Base-by-base conservation (phyloP, 2,888 invertebrate species). In the Luperina testacea region DNA sequence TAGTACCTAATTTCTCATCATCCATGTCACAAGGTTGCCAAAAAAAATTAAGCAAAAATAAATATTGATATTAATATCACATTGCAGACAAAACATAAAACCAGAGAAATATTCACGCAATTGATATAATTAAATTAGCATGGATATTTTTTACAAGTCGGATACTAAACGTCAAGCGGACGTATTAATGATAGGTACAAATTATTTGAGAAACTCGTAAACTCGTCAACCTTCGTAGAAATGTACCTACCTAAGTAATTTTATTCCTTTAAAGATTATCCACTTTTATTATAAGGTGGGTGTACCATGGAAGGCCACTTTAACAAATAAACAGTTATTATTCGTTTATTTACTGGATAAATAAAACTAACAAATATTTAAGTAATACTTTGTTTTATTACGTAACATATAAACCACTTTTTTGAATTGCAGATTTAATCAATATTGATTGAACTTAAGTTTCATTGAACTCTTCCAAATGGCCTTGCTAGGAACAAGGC, bases 11-110 rank as follows among this genome's bases (percentile, higher is more conserved):
- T 92, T 92, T 92, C 92, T 93, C 91, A 92, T 90, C 89, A 88
- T 89, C 86, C 88, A 83, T 87, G 88, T 89, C 90, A 87, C 80
- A 81, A 76, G 61, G 81, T 81, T 89, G 91, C 90, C 92, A 92
- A 92, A 91, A 91, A 90, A 90, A 88, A 90, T 89, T 78, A 13
- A 71, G 79, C 88, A 78, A 90, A 92, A 93, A 93, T 92, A 92
- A 90, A 86, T 85, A 83, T 90, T 89, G 87, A n/a, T n/a, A n/a
- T n/a, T n/a, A n/a, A n/a, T 84, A 83, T 90, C 91, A 90, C 76
- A 65, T 82, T 72, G 20, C 72, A 73, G 72, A 77, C 65, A 75
- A 65, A 81, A 84, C 51, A 42, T 61, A 27, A 38, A 70, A 80
- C 48, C 57, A 57, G 51, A 57, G 17, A 70, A 77, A 80, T 65